phyloP scores from a whole-genome alignment of 2,797 vertebrate genomes.

The Echeneis naucrates region DNA sequence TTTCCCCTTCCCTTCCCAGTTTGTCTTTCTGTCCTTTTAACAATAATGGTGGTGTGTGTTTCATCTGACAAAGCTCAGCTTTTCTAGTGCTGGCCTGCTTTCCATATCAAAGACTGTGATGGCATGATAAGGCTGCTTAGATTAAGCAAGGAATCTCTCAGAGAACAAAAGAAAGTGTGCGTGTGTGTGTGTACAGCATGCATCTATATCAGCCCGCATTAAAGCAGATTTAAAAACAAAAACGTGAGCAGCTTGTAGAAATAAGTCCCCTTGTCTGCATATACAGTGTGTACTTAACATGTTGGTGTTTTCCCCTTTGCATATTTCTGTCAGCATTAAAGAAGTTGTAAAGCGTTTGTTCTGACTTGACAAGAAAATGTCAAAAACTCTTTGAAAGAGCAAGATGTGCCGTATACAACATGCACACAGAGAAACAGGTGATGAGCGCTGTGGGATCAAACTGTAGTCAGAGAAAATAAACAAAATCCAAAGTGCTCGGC shows the following conservation, averaged over 20 bases:
- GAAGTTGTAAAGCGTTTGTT: neutral
- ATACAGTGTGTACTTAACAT: neutral
- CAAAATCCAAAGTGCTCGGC: neutral
- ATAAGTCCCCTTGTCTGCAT: neutral
- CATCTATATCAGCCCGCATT: neutral
- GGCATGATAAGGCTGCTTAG: conserved; percentile 57
- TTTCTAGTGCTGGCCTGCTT: conserved; percentile 60
- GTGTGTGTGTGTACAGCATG: neutral
- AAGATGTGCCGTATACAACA: neutral
- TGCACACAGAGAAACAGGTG: neutral
- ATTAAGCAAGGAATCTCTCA: conserved; percentile 44
- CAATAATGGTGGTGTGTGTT: conserved; percentile 36
- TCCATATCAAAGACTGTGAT: conserved; percentile 71
- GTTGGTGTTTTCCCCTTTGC: neutral
- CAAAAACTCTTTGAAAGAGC: neutral
- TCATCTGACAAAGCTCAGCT: conserved; percentile 63
- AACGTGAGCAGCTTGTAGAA: neutral
- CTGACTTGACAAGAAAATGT: neutral
- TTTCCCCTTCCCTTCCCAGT: conserved; percentile 10
- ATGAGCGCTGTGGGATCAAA: neutral
- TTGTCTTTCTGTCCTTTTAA: conserved; percentile 49
- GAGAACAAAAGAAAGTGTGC: conserved; percentile 23
- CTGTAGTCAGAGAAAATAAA: neutral
- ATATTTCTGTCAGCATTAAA: neutral
- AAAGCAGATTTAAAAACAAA: conserved; percentile 6